Evolutionary conservation across 1,140 invertebrate genomes (phyloP).

Genomic region (Vanessa atalanta): DNA sequence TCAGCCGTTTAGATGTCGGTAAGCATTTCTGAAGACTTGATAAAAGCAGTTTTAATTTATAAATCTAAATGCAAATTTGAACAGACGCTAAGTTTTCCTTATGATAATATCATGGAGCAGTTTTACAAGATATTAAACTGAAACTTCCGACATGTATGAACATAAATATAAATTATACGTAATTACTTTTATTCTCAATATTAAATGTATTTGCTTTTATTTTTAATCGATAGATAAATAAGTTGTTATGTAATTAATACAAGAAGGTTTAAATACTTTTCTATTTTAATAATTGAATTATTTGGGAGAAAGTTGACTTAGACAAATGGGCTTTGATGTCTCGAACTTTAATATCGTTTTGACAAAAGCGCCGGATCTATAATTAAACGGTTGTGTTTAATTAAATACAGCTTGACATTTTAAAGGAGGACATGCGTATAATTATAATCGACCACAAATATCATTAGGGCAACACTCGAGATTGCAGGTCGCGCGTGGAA

Average conservation of each 20-base stretch:
- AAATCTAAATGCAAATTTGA: background rate
- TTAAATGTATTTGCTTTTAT: background rate
- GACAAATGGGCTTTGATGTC: conserved; percentile 12
- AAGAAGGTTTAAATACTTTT: background rate
- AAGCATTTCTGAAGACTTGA: no score
- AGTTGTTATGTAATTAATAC: background rate
- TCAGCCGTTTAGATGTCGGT: background rate
- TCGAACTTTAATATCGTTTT: conserved; percentile 25
- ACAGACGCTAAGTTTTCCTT: background rate
- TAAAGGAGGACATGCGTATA: conserved; percentile 76
- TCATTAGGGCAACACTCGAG: conserved; percentile 72
- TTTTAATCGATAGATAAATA: background rate
- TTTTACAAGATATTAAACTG: background rate
- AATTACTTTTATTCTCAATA: background rate
- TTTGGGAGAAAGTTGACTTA: background rate
- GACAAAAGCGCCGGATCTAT: conserved; percentile 65
- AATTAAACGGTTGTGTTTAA: conserved; percentile 72
- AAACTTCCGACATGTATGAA: background rate
- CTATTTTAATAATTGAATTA: background rate
- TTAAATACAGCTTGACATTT: conserved; percentile 79
- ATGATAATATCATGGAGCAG: background rate
- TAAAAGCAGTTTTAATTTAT: no score
- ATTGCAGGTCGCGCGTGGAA: conserved; percentile 62
- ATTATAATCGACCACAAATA: conserved; percentile 80
- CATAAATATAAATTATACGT: background rate